Base-by-base conservation (phyloP, 2,888 invertebrate species). In the Metallyticus violacea region DNA sequence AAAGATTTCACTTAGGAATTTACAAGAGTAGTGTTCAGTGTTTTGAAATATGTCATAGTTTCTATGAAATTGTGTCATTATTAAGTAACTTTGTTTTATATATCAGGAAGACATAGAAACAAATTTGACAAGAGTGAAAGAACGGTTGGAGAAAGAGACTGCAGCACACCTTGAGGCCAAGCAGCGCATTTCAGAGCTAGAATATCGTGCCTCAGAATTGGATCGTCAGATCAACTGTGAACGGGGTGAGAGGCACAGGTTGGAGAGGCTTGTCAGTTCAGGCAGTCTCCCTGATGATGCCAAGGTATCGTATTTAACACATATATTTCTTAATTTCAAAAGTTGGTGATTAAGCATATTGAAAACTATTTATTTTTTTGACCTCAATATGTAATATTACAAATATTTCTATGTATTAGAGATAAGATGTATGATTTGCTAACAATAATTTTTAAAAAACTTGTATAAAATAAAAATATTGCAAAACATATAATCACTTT, bases 231-330 rank as follows among this genome's bases (percentile, higher is more conserved):
- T 97, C 29, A 95, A 94, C 88, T 96, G 95, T 90, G 97, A 97
- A 91, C 94, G 97, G 89, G 94, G 95, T 26, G 98, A 98, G 91
- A 93, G 97, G 87, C 94, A 95, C 88, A 95, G 97, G 87, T 93
- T 97, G 88, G 97, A 98, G 91, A 95, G 97, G 90, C 93, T 98
- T 89, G 97, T 98, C 88, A 97, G 96, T 89, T 97, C 97, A 89
- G 98, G 98, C 89, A 97, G 97, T 92, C 95, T 98, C 90, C 98
- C 98, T 7, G 98, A 98, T 91, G 98, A 98, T 91, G 97, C 98
- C 29, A 98, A 98, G 93, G 97, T 92, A 88, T 91, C 90, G 26
- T 76, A n/a, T 22, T 3, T 77, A 27, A n/a, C n/a, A n/a, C n/a
- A n/a, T n/a, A n/a, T n/a, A n/a, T n/a, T n/a, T n/a, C n/a, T n/a